Base-by-base conservation (phyloP, 2,113 vertebrate genomes). In the Scatophagus argus region DNA sequence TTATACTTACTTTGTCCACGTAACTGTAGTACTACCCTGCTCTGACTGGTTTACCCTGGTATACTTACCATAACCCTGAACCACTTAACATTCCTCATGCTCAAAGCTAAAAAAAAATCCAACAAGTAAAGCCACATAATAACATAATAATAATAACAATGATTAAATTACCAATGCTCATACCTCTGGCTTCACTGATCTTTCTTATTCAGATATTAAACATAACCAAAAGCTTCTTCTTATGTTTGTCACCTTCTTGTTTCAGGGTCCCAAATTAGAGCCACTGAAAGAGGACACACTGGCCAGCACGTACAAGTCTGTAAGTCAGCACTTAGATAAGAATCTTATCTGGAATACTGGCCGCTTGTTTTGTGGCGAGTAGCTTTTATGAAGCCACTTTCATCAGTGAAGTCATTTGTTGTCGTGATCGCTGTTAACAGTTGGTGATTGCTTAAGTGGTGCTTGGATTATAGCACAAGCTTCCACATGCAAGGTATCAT, bases 251-350 rank as follows among this genome's bases (percentile, higher is more conserved):
- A 2, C 13, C 54, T 64, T 79, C 34, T 51, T 55, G 49, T 65
- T 39, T 7, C 82, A 99, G 97, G 93, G 93, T 87, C 97, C 97
- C 0, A 95, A 95, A 78, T 82, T 99, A 94, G 97, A 99, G 90
- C 97, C 97, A 0, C 90, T 96, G 59, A 96, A 94, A 39, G 96
- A 97, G 66, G 96, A 96, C 38, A 85, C 87, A 0, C 62, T 95
- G 76, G 81, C 95, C 84, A 92, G 94, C 86, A 95, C 92, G 4
- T 92, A 93, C 72, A 94, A 96, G 54, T 95, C 95, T 61, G 97
- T 98, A 80, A 97, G 97, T 95, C 36, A 1, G 21, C 47, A 41
- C 43, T 58, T 29, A 74, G 38, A 54, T 8, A 23, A 59, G 7
- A 9, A 34, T 31, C 41, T 41, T 10, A 19, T 4, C 56, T 58